A percentile compares a stretch with the other conserved stretches of the same genome.
Conservation (phyloP, 2,113 vertebrate species). For the Tichodroma muraria region DNA sequence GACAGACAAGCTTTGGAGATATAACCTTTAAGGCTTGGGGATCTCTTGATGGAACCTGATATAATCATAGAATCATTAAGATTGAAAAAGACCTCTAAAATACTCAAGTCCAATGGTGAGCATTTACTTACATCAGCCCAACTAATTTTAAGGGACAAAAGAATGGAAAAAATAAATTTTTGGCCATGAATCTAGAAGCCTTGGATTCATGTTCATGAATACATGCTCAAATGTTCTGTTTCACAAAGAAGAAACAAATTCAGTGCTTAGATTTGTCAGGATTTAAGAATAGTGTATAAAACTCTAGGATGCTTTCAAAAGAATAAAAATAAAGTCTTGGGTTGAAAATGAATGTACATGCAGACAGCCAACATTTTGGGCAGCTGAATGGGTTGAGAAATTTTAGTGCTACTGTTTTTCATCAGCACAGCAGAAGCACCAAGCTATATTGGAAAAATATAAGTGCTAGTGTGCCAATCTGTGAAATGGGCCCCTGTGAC, state of each 20-base stretch:
- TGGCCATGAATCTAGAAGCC: background rate
- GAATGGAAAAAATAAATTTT: background rate
- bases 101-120: background rate
- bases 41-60: background rate
- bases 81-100: background rate
- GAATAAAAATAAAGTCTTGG: background rate
- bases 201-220: background rate
- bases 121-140: background rate
- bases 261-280: background rate
- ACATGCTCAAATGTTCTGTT: background rate
- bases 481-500: background rate
- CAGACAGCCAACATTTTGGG: background rate
- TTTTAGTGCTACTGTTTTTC: background rate
- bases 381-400: background rate
- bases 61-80: background rate
- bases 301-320: background rate
- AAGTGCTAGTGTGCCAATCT: background rate
- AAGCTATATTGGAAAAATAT: background rate
- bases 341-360: background rate
- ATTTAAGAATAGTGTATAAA: background rate
- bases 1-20: background rate
- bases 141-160: background rate
- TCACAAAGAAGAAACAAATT: background rate
- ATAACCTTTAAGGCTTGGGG: background rate
- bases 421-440: background rate